Evolutionary conservation across 2,113 vertebrate genomes (phyloP), one percentile per base, ranked within the genome.

Genomic region (Chaetorhynchus papuensis): DNA sequence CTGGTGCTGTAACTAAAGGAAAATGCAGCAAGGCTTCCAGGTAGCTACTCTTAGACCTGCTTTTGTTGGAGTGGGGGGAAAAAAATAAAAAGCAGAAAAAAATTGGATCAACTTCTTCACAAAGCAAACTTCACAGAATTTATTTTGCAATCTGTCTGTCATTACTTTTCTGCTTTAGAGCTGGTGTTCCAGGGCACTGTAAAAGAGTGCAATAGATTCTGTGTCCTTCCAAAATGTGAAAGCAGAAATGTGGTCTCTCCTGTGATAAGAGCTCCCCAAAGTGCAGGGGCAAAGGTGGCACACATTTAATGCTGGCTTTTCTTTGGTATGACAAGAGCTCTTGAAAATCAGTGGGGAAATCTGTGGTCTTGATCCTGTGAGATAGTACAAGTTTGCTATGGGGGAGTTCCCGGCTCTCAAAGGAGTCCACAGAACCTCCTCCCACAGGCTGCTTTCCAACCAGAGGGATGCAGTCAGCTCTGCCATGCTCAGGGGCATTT

Each of bases 341-440:
- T 95, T 94, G 77, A 95, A 92, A 96, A 84, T 94, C 93, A 93
- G 10, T 92, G 69, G 61, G 37, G 61, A 94, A 75, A 90, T 56
- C 56, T 92, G 31, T 53, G 68, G 50, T 66, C 79, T 86, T 75
- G 68, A 94, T 92, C 28, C 87, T 64, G 11, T 35, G 69, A 93
- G 86, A 90, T 78, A 90, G 71, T 39, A 64, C 0, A 15, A 71
- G 69, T 89, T 89, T 95, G 76, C 72, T 68, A 5, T 33, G 56
- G 41, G 26, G 61, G 72, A 66, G 52, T 45, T 90, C 60, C 79
- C 60, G 65, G 31, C 33, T 93, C 69, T 75, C 69, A 90, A 56
- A 87, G 64, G 68, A 90, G 57, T 31, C 39, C 30, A 22, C 24
- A 75, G 76, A 78, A 82, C 53, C 60, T 60, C 53, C 1, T 15